A percentile compares a stretch with the other conserved stretches of the same genome.
Conservation (phyloP, 2,888 invertebrate genomes). For the Xiphydria camelus region DNA sequence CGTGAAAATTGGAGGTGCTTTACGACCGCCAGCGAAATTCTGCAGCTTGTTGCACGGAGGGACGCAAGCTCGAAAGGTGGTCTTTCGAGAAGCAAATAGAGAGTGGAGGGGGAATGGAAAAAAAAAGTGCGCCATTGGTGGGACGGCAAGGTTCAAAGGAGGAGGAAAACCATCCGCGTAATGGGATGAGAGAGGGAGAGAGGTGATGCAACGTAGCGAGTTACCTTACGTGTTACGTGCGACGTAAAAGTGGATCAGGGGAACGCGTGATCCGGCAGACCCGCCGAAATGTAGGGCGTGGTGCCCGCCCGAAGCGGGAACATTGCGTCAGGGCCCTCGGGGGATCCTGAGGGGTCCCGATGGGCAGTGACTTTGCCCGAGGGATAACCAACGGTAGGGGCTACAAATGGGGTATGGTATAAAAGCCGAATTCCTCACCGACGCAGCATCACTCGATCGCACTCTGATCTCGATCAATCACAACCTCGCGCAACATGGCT, state of each 20-base stretch:
- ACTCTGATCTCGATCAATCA: constrained; percentile 4
- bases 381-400: no score
- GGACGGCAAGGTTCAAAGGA: not conserved
- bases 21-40: no score
- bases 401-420: no score
- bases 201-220: not conserved
- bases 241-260: constrained; percentile 1
- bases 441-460: constrained; percentile 37
- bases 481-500: constrained; percentile 17
- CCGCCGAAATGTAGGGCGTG: constrained; percentile 1
- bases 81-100: no score
- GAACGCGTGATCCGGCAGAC: constrained; percentile 1
- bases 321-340: no score
- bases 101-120: no score
- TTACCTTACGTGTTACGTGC: constrained; percentile 2
- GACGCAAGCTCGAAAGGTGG: no score
- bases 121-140: not conserved
- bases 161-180: not conserved
- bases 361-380: no score
- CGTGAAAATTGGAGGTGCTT: no score
- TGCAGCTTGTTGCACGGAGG: no score
- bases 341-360: no score
- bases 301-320: no score
- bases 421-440: constrained; percentile 34
- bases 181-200: not conserved